Conservation (phyloP, 2,113 vertebrate species). For the Chunga burmeisteri region DNA sequence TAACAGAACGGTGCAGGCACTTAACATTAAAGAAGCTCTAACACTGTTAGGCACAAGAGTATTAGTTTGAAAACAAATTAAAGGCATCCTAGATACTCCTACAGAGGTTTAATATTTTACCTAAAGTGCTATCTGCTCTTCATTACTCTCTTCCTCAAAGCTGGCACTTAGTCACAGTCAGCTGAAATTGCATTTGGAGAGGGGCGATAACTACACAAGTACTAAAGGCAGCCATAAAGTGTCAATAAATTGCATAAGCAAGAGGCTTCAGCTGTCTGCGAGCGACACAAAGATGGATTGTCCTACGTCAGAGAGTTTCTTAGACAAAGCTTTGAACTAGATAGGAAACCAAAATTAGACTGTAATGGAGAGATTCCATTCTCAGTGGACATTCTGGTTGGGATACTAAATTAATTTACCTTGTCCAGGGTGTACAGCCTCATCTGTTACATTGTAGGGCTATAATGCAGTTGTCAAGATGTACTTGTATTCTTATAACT, state of each 20-base stretch:
- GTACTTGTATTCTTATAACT: conserved; percentile 60
- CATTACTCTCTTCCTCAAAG: conserved; percentile 61
- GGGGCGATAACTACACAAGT: conserved; percentile 74
- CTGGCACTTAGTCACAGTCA: conserved; percentile 73
- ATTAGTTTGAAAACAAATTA: conserved; percentile 68
- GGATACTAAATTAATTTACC: conserved; percentile 77
- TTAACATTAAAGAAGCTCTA: conserved; percentile 51
- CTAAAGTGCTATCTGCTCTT: conserved; percentile 50
- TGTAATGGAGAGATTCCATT: conserved; percentile 75
- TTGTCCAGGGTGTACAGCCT: conserved; percentile 63
- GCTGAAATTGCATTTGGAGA: conserved; percentile 77
- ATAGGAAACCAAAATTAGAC: conserved; percentile 75
- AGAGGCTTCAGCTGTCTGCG: conserved; percentile 67
- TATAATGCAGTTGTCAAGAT: conserved; percentile 73
- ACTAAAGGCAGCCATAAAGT: conserved; percentile 74
- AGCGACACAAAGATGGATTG: conserved; percentile 80
- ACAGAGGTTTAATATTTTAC: conserved; percentile 58
- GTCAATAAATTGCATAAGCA: conserved; percentile 78
- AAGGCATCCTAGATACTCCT: conserved; percentile 43
- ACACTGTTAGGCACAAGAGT: conserved; percentile 38
- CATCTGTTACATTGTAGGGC: conserved; percentile 70
- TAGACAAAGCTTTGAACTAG: conserved; percentile 76
- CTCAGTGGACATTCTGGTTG: conserved; percentile 61
- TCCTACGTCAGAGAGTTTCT: conserved; percentile 67
- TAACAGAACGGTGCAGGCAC: conserved; percentile 16